These are phyloP conservation scores for Macrosteles quadrilineatus DNA, from an alignment of 1,140 invertebrate genomes.

Conservation along the genomic window DNA sequence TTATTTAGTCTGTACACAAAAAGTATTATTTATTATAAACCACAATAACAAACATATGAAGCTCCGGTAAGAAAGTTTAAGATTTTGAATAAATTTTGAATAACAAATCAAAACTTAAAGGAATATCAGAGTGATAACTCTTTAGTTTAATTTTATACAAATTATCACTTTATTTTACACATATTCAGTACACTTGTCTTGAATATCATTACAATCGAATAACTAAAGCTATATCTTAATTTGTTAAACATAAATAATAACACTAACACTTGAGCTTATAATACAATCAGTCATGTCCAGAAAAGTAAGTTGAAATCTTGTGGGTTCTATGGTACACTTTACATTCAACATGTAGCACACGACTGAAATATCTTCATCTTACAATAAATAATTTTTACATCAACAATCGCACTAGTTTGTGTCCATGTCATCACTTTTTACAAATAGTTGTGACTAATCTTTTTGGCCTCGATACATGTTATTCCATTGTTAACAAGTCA, in stretches of 20 bases:
- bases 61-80: no score
- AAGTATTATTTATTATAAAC: no score
- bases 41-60: no score
- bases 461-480: conserved; percentile 14
- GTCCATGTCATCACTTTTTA: conserved; percentile 6
- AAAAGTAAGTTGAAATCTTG: neutral
- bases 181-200: conserved; percentile 6
- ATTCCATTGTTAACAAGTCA: conserved; percentile 30
- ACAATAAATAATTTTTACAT: conserved; percentile 22
- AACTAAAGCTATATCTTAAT: conserved; percentile 11
- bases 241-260: conserved; percentile 22
- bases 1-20: no score
- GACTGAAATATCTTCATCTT: neutral
- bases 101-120: no score
- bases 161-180: neutral
- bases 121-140: no score
- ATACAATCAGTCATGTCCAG: conserved; percentile 17
- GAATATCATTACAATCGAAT: conserved; percentile 11
- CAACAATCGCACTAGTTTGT: conserved; percentile 11
- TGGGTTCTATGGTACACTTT: neutral
- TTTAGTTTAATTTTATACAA: no score
- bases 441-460: neutral
- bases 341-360: neutral
- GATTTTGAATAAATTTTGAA: no score
- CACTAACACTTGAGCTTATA: conserved; percentile 8